phyloP scores from a whole-genome alignment of 2,113 vertebrate genomes.

The Aix galericulata region DNA sequence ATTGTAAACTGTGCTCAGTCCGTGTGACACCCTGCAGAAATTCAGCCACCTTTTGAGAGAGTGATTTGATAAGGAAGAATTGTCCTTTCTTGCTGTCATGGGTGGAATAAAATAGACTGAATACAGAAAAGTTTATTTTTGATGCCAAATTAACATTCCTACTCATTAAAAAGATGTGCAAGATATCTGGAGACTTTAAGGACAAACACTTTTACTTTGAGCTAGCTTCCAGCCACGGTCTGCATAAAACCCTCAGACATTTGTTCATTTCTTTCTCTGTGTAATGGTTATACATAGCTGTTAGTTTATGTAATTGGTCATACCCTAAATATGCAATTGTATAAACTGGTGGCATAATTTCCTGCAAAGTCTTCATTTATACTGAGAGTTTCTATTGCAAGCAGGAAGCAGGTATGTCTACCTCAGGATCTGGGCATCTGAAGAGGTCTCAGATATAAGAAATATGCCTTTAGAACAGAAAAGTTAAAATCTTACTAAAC shows the following conservation, averaged over 20 bases:
- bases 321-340: background rate
- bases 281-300: background rate
- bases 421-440: background rate
- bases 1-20: background rate
- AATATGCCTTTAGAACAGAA: background rate
- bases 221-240: background rate
- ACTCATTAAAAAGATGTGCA: background rate
- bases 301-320: background rate
- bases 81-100: background rate
- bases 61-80: background rate
- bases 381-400: background rate
- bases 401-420: background rate
- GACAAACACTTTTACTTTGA: background rate
- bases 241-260: background rate
- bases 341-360: background rate
- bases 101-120: background rate
- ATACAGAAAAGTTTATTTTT: background rate
- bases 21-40: background rate
- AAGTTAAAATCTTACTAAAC: background rate
- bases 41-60: background rate
- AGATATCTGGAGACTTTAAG: background rate
- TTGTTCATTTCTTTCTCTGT: background rate
- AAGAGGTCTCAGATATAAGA: background rate
- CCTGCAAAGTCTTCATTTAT: background rate
- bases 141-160: background rate